Conservation (phyloP, 2,797 vertebrate species). For the Chiloscyllium punctatum region DNA sequence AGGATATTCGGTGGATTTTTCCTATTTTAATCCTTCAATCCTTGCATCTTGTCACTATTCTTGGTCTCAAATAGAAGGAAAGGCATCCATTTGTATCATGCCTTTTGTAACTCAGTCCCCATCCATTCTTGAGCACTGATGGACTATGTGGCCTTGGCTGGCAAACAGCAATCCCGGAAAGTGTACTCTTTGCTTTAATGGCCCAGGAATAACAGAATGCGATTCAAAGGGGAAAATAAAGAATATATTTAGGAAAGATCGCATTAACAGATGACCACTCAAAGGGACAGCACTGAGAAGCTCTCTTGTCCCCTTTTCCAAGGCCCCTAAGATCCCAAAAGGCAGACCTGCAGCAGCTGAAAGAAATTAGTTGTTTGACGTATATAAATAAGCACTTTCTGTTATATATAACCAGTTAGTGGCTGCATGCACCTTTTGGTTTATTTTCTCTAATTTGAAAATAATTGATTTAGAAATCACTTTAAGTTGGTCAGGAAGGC, state of each 20-base stretch:
- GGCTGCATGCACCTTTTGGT: background rate
- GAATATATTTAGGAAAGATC: background rate
- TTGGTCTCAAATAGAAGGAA: background rate
- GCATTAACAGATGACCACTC: background rate
- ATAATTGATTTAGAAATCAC: constrained; percentile 23
- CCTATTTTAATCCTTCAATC: background rate
- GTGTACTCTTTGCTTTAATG: background rate
- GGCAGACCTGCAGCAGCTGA: background rate
- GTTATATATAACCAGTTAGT: background rate
- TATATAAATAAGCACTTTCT: background rate
- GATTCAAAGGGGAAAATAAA: background rate
- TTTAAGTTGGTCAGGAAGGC: too few relatives aligned
- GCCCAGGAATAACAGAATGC: background rate
- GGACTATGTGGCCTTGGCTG: background rate
- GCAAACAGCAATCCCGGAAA: background rate
- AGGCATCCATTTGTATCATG: background rate
- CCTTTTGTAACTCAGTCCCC: background rate
- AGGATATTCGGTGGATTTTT: background rate
- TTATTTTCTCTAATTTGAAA: constrained; percentile 30
- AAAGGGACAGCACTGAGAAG: background rate
- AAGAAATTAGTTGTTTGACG: background rate
- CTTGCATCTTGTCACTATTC: background rate
- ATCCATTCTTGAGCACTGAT: background rate
- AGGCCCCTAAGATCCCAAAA: background rate
- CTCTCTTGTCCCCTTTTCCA: background rate